A percentile compares a stretch with the other conserved stretches of the same genome.
Conservation (phyloP, 2,888 invertebrate species). For the Temnothorax unifasciatus region DNA sequence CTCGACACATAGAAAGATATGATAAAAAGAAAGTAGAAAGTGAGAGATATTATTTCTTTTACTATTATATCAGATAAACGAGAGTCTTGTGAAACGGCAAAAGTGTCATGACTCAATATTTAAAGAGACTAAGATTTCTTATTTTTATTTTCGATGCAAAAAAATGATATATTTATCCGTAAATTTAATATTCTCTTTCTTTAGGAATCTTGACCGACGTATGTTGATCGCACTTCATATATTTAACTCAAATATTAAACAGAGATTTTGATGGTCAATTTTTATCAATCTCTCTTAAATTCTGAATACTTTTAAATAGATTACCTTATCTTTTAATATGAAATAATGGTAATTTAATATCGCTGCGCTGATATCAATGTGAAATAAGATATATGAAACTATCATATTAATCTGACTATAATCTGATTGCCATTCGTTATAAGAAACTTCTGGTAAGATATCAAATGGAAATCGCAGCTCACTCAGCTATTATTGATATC, state of each 20-base stretch:
- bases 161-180: neutral
- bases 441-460: neutral
- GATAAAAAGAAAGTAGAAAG: neutral
- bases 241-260: neutral
- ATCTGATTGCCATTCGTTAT: neutral
- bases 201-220: neutral
- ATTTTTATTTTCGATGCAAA: neutral
- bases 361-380: no score
- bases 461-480: slow-evolving; percentile 19
- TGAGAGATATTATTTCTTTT: neutral
- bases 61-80: neutral
- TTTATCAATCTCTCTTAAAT: neutral
- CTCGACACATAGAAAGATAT: neutral
- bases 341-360: neutral
- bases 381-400: slow-evolving; percentile 8
- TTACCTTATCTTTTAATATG: neutral
- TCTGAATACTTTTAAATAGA: neutral
- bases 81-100: neutral
- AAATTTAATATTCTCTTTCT: neutral
- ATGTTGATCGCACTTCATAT: neutral
- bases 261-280: neutral
- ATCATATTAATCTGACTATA: neutral
- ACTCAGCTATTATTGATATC: slow-evolving; percentile 19
- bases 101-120: neutral
- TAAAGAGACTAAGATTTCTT: neutral